Evolutionary conservation across 2,797 vertebrate species (phyloP).

Genomic region (Artibeus lituratus): DNA sequence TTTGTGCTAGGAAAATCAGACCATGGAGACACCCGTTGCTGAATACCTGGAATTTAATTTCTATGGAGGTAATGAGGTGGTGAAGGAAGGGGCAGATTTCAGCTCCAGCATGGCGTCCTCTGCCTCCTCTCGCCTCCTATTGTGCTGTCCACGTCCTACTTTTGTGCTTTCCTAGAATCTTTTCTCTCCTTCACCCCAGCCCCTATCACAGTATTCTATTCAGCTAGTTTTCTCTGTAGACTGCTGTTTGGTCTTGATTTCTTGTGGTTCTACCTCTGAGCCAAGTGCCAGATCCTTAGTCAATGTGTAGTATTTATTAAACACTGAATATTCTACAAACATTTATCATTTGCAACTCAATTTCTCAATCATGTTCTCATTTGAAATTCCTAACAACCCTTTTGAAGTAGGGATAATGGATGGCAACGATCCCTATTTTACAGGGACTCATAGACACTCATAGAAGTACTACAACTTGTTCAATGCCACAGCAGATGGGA

Average conservation of each 20-base stretch:
- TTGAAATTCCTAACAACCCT: neutral
- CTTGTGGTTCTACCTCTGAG: neutral
- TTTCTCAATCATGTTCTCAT: neutral
- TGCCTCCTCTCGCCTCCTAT: neutral
- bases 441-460: neutral
- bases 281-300: neutral
- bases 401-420: neutral
- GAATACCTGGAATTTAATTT: conserved; percentile 10
- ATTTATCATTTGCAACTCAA: neutral
- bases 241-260: neutral
- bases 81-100: neutral
- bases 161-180: neutral
- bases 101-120: fast-evolving
- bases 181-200: neutral
- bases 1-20: neutral
- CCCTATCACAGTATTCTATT: neutral
- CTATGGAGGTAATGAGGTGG: neutral
- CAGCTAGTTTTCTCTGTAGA: neutral
- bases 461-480: neutral
- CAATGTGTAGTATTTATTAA: neutral
- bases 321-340: neutral
- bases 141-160: neutral
- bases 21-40: neutral
- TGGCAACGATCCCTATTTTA: neutral
- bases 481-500: neutral